A percentile compares a stretch with the other conserved stretches of the same genome.
These are phyloP conservation scores for Lymantria monacha DNA, from an alignment of 2,888 invertebrate genomes.

Conservation along the genomic window DNA sequence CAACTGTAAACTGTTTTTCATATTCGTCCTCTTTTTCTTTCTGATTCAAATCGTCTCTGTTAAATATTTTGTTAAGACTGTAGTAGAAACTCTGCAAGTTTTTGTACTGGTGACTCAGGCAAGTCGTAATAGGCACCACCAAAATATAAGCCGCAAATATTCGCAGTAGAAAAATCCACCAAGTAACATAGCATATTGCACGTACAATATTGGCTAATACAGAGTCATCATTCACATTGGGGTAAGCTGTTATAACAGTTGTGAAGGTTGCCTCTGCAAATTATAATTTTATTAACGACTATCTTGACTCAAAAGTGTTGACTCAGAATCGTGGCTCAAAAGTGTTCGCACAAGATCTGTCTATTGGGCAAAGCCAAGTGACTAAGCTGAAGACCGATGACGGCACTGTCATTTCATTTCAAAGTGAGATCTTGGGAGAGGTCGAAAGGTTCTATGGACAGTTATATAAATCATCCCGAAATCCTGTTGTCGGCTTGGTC, in stretches of 20 bases:
- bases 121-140: slow-evolving; percentile 33
- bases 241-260: slow-evolving; percentile 44
- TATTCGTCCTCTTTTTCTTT: slow-evolving; percentile 44
- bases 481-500: too few relatives aligned
- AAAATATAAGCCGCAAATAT: slow-evolving; percentile 29
- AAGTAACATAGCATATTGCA: slow-evolving; percentile 29
- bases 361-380: too few relatives aligned
- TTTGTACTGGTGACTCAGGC: slow-evolving; percentile 47
- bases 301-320: too few relatives aligned
- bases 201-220: slow-evolving; percentile 26
- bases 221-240: slow-evolving; percentile 38
- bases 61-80: slow-evolving; percentile 43
- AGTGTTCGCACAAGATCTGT: too few relatives aligned
- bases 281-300: background rate
- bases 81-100: slow-evolving; percentile 53
- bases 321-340: too few relatives aligned
- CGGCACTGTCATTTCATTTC: too few relatives aligned
- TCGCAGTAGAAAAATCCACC: slow-evolving; percentile 38
- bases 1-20: slow-evolving; percentile 44
- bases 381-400: too few relatives aligned
- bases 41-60: slow-evolving; percentile 30
- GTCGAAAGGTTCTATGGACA: too few relatives aligned
- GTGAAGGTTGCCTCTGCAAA: slow-evolving; percentile 42
- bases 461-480: too few relatives aligned
- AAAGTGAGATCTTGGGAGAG: too few relatives aligned